Base-by-base conservation (phyloP, 2,888 invertebrate species). In the Barypeithes pellucidus region DNA sequence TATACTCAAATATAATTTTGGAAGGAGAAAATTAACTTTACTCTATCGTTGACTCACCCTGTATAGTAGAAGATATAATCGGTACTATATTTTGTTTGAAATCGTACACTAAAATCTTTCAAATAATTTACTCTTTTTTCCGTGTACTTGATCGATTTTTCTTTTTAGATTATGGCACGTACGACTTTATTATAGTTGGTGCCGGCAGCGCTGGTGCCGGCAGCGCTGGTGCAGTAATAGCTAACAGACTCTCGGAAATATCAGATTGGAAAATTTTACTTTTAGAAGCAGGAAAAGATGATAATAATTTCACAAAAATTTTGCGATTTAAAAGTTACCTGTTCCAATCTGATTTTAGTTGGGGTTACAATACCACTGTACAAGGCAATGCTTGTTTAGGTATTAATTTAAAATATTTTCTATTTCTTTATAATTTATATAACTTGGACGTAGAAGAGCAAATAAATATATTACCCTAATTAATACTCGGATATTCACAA, bases 81-180 rank as follows among this genome's bases (percentile, higher is more conserved):
- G n/a, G n/a, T n/a, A n/a, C n/a, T n/a, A n/a, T n/a, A n/a, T n/a
- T n/a, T n/a, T n/a, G n/a, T n/a, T n/a, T n/a, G n/a, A n/a, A n/a
- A n/a, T n/a, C n/a, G n/a, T n/a, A n/a, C n/a, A n/a, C n/a, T n/a
- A n/a, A n/a, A n/a, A n/a, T n/a, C n/a, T n/a, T n/a, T n/a, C n/a
- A n/a, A n/a, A n/a, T n/a, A n/a, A n/a, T n/a, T n/a, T n/a, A n/a
- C n/a, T n/a, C n/a, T n/a, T n/a, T n/a, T n/a, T n/a, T n/a, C n/a
- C n/a, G n/a, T n/a, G n/a, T 24, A 24, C 7, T 24, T 24, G 24
- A 24, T 2, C 5, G 24, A 24, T 24, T 24, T 50, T n/a, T 43
- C 63, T 12, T 70, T 59, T 45, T 36, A 72, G 72, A 72, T 60
- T 67, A 41, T 67, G 70, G 70, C 5, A 70, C 63, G 5, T 70